These are phyloP conservation scores for Autographa pulchrina DNA, from an alignment of 2,888 invertebrate species.

Conservation along the genomic window DNA sequence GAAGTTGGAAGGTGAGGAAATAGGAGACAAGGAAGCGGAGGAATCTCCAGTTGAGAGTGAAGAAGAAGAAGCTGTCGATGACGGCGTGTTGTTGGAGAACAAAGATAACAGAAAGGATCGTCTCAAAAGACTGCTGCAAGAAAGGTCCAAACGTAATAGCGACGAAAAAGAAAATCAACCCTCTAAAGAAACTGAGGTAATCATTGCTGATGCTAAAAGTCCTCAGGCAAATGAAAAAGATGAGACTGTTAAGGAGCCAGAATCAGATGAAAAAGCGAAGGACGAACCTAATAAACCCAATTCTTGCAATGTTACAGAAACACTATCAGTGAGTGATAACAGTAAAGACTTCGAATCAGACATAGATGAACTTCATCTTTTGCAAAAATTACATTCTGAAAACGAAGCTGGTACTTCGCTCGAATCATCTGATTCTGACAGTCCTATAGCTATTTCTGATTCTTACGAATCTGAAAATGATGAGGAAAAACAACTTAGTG, in stretches of 20 bases:
- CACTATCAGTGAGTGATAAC: constrained; percentile 69
- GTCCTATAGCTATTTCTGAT: constrained; percentile 79
- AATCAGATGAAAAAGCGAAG: constrained; percentile 28
- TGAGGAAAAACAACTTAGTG: constrained; percentile 61
- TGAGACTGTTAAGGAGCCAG: constrained; percentile 25
- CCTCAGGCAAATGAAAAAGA: constrained; percentile 32
- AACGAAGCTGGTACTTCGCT: constrained; percentile 70
- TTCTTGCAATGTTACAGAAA: constrained; percentile 48
- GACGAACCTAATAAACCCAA: constrained; percentile 22
- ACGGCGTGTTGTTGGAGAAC: constrained; percentile 67
- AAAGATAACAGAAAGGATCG: constrained; percentile 80
- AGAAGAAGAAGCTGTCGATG: constrained; percentile 74
- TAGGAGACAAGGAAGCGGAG: constrained; percentile 84
- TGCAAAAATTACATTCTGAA: constrained; percentile 79
- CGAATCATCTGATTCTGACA: constrained; percentile 76
- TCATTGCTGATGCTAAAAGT: constrained; percentile 31
- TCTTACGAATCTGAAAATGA: constrained; percentile 72
- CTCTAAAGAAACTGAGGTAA: constrained; percentile 33
- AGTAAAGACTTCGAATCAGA: constrained; percentile 75
- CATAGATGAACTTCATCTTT: constrained; percentile 79
- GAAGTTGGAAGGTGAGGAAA: constrained; percentile 81
- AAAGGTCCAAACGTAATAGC: constrained; percentile 70
- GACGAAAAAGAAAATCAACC: constrained; percentile 54
- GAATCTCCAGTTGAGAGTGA: constrained; percentile 84
- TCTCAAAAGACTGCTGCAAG: constrained; percentile 75